phyloP scores from a whole-genome alignment of 2,888 invertebrate genomes.

The Resseliella maxima region DNA sequence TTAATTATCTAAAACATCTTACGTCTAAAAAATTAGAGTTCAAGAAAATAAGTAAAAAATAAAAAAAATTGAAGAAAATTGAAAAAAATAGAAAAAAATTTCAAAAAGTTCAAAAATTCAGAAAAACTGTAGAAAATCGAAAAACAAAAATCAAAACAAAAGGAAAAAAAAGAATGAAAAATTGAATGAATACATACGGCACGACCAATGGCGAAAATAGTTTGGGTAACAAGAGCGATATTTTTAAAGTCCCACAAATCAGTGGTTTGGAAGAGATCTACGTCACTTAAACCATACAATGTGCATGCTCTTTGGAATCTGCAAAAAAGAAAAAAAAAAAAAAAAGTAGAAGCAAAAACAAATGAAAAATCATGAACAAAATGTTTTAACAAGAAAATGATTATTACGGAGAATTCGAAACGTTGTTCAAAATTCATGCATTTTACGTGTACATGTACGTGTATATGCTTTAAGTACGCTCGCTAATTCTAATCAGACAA shows the following conservation, averaged over 20 bases:
- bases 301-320: conserved; percentile 86
- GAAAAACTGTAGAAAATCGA: neutral
- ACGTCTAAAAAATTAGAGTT: no score
- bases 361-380: conserved; percentile 72
- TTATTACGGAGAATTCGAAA: no score
- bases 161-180: conserved; percentile 54
- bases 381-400: conserved; percentile 67
- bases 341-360: neutral
- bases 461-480: conserved; percentile 6
- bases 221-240: conserved; percentile 86
- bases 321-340: conserved; percentile 60
- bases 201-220: conserved; percentile 88
- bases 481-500: neutral
- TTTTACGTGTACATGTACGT: neutral
- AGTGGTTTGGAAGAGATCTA: conserved; percentile 90
- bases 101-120: conserved; percentile 56
- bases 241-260: conserved; percentile 93
- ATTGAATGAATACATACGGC: conserved; percentile 71
- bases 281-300: conserved; percentile 85
- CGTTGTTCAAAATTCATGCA: no score
- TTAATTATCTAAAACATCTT: no score
- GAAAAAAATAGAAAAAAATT: conserved; percentile 28
- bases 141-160: neutral
- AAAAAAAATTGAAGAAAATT: no score
- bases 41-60: no score